A percentile compares a stretch with the other conserved stretches of the same genome.
These are phyloP conservation scores for Castor canadensis DNA, from an alignment of 2,113 vertebrate genomes.

Conservation along the genomic window DNA sequence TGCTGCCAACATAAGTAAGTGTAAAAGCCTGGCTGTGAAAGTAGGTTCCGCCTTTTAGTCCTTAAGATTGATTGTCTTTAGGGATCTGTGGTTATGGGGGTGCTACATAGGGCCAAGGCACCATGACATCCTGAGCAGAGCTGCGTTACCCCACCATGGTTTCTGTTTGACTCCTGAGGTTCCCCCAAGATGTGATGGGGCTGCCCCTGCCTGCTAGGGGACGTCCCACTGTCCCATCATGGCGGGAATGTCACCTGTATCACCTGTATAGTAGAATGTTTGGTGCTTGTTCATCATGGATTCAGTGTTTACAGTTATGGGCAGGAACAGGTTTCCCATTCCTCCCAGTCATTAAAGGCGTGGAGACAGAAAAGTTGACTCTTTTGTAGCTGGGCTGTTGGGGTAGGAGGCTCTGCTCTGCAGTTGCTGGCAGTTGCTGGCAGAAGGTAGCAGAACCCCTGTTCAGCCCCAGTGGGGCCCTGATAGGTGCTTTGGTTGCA, in stretches of 20 bases:
- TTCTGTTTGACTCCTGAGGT: too few species aligned
- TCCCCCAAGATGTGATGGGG: background rate
- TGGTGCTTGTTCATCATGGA: background rate
- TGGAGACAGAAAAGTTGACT: background rate
- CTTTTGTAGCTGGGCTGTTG: too few species aligned
- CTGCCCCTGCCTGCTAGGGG: background rate
- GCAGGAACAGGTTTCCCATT: too few species aligned
- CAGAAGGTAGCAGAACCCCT: too few species aligned
- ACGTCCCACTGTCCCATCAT: too few species aligned
- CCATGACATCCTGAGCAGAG: too few species aligned
- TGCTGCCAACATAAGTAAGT: conserved; percentile 95
- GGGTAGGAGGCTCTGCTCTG: background rate
- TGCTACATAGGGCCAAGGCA: background rate
- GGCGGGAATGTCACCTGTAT: background rate
- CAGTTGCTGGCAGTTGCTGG: too few species aligned
- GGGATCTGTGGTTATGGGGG: background rate
- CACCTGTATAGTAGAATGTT: too few species aligned
- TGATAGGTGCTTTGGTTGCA: conserved; percentile 53
- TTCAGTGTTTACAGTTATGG: too few species aligned
- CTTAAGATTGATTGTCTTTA: accelerated
- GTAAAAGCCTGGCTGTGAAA: accelerated
- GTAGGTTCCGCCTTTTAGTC: background rate
- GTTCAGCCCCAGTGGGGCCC: too few species aligned
- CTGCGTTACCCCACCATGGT: background rate
- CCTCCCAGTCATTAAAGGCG: too few species aligned